Evolutionary conservation across 2,888 invertebrate species (phyloP), one percentile per base, ranked within the genome.

Genomic region (Nebria brevicollis): DNA sequence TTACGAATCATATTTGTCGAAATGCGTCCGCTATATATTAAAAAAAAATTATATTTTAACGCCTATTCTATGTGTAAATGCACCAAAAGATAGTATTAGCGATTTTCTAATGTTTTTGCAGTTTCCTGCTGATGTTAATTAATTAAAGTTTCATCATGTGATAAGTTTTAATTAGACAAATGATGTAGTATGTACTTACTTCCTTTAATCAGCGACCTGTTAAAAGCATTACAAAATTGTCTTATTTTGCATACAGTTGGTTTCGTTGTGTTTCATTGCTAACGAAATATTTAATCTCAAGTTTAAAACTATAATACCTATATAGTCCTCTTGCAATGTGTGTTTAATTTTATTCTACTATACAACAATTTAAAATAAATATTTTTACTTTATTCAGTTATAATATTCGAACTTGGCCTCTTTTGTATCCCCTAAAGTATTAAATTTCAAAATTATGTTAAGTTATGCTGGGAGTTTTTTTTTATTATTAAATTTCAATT

Each of bases 101-200:
- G 13, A 54, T 54, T 54, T 54, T 54, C 54, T 54, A 54, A 54
- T 54, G 54, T 54, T 54, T 54, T 54, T 13, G 54, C 54, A 54
- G 54, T 54, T 54, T 54, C 54, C 54, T 54, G 54, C 54, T 3
- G 8, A 54, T 54, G 54, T 0, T 54, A 54, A 54, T 54, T 54
- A 54, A 54, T 54, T 54, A 54, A 54, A 54, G 13, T 54, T 54
- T 54, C 54, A 54, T 2, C 54, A 54, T 11, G 54, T 54, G 54
- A 54, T 54, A 54, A 54, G 54, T 54, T 54, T 54, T 54, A 54
- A 54, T 54, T 54, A 54, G 54, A 54, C 54, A 54, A 54, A 54
- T 54, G 13, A 54, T 6, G 54, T 54, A 54, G 54, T 54, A 8
- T 54, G 54, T 54, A 54, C 54, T 6, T 54, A 54, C 13, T 54